Evolutionary conservation across 2,888 invertebrate species (phyloP).

Genomic region (Chalcosyrphus nemorum): DNA sequence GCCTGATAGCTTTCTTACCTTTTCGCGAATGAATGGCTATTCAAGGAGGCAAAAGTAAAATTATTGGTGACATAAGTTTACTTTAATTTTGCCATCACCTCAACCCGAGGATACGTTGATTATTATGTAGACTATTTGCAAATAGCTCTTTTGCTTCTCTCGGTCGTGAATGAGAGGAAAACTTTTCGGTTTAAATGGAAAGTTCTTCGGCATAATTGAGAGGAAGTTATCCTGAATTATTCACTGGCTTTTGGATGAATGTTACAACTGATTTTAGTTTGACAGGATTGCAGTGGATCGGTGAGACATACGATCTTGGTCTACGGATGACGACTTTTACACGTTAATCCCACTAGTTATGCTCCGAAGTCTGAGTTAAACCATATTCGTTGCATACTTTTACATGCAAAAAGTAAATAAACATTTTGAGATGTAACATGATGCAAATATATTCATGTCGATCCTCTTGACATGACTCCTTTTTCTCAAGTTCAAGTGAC

Average conservation of each 20-base stretch:
- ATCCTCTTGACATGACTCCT: too few species aligned
- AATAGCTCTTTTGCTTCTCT: neutral
- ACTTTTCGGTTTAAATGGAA: conserved; percentile 53
- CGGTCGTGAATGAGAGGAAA: neutral
- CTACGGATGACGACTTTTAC: too few species aligned
- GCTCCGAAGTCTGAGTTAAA: too few species aligned
- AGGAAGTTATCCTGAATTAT: conserved; percentile 58
- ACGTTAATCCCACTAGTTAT: too few species aligned
- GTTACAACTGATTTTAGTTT: conserved; percentile 48
- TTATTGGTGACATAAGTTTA: conserved; percentile 58
- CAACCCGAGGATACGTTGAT: conserved; percentile 2
- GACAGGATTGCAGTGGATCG: conserved; percentile 59
- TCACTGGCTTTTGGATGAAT: conserved; percentile 57
- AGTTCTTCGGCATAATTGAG: conserved; percentile 63
- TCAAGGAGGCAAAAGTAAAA: conserved; percentile 38
- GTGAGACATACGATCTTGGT: conserved; percentile 31
- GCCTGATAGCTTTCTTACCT: neutral
- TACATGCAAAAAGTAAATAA: too few species aligned
- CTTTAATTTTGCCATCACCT: conserved; percentile 32
- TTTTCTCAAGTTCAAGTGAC: too few species aligned
- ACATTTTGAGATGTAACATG: too few species aligned
- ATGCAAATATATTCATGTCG: too few species aligned
- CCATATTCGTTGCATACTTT: too few species aligned
- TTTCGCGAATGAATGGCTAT: neutral
- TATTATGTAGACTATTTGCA: neutral